Evolutionary conservation across 2,888 invertebrate genomes (phyloP).

Genomic region (Tineola bisselliella): DNA sequence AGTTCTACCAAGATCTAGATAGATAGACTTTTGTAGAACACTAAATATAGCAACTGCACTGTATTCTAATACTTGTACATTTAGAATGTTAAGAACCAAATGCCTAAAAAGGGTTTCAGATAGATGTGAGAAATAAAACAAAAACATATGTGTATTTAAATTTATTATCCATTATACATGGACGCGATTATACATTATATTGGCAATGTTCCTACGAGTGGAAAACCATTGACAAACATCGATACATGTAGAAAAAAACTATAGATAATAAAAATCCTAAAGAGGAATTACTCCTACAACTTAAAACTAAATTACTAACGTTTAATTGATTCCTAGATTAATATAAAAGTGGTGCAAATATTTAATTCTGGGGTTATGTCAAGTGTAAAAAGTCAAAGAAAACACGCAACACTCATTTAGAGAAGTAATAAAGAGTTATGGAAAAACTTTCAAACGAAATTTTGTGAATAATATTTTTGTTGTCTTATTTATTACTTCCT

Average conservation of each 20-base stretch:
- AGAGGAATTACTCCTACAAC: slow-evolving; percentile 43
- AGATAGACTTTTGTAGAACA: too few species aligned
- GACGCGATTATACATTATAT: slow-evolving; percentile 44
- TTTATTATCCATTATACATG: slow-evolving; percentile 58
- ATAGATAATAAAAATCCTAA: slow-evolving; percentile 41
- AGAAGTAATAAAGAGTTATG: too few species aligned
- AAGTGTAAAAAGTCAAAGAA: too few species aligned
- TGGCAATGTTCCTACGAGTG: slow-evolving; percentile 32
- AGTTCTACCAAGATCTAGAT: too few species aligned
- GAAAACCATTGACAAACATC: slow-evolving; percentile 50
- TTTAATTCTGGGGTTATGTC: neutral
- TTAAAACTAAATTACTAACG: slow-evolving; percentile 45
- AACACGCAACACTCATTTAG: too few species aligned
- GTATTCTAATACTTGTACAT: too few species aligned
- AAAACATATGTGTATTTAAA: slow-evolving; percentile 32
- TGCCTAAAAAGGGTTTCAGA: too few species aligned
- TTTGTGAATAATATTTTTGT: too few species aligned
- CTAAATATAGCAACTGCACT: too few species aligned
- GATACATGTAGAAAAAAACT: slow-evolving; percentile 45
- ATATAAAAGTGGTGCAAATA: neutral
- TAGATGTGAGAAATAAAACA: slow-evolving; percentile 3
- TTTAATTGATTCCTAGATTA: slow-evolving; percentile 14
- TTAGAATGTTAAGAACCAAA: too few species aligned
- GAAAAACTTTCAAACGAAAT: too few species aligned
- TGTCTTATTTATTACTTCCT: too few species aligned